Evolutionary conservation across 2,113 vertebrate species (phyloP).

Genomic region (Calonectris borealis): DNA sequence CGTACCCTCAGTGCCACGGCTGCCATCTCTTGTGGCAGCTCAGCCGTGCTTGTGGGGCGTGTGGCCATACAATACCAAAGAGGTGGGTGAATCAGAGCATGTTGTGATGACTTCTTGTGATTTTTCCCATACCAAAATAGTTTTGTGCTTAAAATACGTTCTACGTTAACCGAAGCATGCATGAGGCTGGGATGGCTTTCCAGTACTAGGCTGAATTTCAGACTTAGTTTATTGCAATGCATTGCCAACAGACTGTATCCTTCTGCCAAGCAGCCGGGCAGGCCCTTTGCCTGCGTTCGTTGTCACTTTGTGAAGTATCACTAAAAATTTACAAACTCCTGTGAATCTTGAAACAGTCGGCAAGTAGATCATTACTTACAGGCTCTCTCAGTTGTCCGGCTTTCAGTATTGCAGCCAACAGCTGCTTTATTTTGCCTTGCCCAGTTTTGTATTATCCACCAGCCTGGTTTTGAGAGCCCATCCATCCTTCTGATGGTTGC

Average conservation of each 20-base stretch:
- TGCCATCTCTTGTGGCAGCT: background rate
- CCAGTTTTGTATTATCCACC: background rate
- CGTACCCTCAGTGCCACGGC: background rate
- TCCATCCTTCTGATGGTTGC: background rate
- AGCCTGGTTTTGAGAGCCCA: background rate
- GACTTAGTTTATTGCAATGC: background rate
- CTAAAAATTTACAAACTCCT: background rate
- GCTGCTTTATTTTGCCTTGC: background rate
- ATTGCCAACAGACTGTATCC: background rate
- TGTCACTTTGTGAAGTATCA: background rate
- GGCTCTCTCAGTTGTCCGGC: too few species aligned
- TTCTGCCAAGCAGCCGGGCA: background rate
- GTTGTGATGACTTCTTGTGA: background rate
- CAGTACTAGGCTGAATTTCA: background rate
- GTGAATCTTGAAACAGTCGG: background rate
- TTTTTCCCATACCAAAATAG: background rate
- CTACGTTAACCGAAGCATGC: accelerated
- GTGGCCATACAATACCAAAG: background rate
- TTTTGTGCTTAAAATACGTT: background rate
- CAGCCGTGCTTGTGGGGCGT: background rate
- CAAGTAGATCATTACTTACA: accelerated
- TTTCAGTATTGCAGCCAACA: background rate
- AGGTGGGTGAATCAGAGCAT: background rate
- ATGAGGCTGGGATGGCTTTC: background rate
- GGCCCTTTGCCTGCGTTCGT: background rate